phyloP scores from a whole-genome alignment of 92 coral and sea anemone genomes.

The Nematostella vectensis region DNA sequence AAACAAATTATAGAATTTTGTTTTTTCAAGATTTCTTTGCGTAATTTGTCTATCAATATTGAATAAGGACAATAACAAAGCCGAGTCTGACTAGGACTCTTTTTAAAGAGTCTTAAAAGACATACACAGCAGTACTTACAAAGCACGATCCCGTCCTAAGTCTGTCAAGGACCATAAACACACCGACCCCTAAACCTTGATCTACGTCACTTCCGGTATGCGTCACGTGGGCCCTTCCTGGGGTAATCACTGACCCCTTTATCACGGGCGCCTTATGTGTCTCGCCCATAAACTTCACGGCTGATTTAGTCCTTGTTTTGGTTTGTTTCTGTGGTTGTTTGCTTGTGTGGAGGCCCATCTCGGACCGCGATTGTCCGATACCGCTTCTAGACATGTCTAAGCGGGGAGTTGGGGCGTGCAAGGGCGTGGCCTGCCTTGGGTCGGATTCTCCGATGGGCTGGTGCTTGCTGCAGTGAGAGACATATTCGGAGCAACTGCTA shows the following conservation, averaged over 20 bases:
- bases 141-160: conserved; percentile 57
- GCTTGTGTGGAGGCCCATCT: background rate
- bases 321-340: background rate
- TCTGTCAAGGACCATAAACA: conserved; percentile 66
- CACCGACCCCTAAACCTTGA: conserved; percentile 61
- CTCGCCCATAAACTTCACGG: background rate
- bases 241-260: background rate
- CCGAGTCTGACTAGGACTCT: too few species aligned
- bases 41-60: too few species aligned
- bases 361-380: background rate
- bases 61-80: too few species aligned
- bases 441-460: conserved; percentile 19
- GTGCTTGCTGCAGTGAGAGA: conserved; percentile 44
- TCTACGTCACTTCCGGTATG: background rate
- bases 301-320: background rate
- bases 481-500: conserved; percentile 56
- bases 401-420: background rate
- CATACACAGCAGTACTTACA: too few species aligned
- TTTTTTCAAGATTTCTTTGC: too few species aligned
- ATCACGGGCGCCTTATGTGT: background rate
- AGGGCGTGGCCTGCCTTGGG: conserved; percentile 4
- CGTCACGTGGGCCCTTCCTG: too few species aligned
- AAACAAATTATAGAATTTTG: too few species aligned
- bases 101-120: too few species aligned
- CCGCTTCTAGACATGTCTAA: background rate